Conservation (phyloP, 2,113 vertebrate genomes). For the Podarcis raffonei region DNA sequence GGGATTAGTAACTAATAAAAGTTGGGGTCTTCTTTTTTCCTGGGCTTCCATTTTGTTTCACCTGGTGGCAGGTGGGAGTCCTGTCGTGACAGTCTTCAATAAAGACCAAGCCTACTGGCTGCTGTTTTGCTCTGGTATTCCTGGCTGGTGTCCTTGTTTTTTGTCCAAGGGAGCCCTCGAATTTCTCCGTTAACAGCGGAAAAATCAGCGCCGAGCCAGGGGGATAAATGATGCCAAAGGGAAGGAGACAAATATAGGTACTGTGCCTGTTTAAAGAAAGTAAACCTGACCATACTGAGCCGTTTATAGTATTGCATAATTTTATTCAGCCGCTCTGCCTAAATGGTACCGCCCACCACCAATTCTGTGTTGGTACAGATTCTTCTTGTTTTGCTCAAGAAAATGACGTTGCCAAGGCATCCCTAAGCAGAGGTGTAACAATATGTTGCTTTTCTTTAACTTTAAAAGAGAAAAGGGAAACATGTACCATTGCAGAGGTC, state of each 20-base stretch:
- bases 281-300: constrained; percentile 8
- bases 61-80: too few species aligned
- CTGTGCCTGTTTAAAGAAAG: constrained; percentile 49
- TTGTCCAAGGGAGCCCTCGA: too few species aligned
- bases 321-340: constrained; percentile 24
- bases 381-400: constrained; percentile 4
- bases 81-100: too few species aligned
- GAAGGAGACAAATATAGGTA: constrained; percentile 56
- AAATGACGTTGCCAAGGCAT: background rate
- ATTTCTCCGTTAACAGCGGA: background rate
- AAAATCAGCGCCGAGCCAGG: constrained; percentile 38
- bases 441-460: background rate
- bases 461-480: background rate
- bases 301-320: constrained; percentile 47
- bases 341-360: constrained; percentile 41
- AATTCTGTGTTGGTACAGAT: background rate
- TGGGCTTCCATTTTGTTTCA: too few species aligned
- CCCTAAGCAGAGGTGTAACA: constrained; percentile 4
- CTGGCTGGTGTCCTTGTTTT: too few species aligned
- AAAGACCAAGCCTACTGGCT: too few species aligned
- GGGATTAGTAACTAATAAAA: too few species aligned
- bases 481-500: background rate
- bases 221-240: constrained; percentile 54
- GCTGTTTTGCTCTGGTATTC: too few species aligned
- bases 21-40: too few species aligned